Evolutionary conservation across 2,888 invertebrate genomes (phyloP).

Genomic region (Cheilosia pagana): DNA sequence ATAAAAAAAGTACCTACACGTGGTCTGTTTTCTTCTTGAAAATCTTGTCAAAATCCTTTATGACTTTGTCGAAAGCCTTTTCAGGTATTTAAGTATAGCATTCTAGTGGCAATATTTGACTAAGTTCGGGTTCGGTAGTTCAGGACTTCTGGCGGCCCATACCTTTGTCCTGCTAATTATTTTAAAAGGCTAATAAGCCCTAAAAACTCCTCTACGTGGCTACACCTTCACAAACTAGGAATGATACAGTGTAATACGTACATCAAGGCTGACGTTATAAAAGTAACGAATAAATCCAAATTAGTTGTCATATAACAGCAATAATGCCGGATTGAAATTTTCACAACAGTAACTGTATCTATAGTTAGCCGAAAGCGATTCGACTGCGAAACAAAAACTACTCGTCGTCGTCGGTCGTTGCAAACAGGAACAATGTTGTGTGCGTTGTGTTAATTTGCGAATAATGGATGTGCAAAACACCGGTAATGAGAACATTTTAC

Average conservation of each 20-base stretch:
- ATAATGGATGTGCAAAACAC: conserved; percentile 62
- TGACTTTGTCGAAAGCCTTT: no score
- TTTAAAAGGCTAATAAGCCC: no score
- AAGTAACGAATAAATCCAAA: conserved; percentile 14
- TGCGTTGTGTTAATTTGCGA: conserved; percentile 52
- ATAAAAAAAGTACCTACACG: no score
- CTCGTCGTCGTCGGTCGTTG: not conserved
- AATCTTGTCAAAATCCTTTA: no score
- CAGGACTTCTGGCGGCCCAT: no score
- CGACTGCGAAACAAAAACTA: not conserved
- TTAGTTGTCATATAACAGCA: conserved; percentile 1
- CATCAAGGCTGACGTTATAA: not conserved
- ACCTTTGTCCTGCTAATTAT: no score
- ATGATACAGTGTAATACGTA: not conserved
- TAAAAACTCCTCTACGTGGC: no score
- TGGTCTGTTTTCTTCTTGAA: no score
- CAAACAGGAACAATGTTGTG: conserved; percentile 20
- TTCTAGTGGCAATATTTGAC: no score
- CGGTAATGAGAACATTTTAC: conserved; percentile 66
- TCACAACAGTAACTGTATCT: not conserved
- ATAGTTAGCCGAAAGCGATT: not conserved
- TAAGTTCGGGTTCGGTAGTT: no score
- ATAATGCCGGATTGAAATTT: conserved; percentile 3
- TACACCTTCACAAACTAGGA: no score
- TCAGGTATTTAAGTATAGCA: no score